Conservation (phyloP, 2,888 invertebrate genomes). For the Junonia oenone region DNA sequence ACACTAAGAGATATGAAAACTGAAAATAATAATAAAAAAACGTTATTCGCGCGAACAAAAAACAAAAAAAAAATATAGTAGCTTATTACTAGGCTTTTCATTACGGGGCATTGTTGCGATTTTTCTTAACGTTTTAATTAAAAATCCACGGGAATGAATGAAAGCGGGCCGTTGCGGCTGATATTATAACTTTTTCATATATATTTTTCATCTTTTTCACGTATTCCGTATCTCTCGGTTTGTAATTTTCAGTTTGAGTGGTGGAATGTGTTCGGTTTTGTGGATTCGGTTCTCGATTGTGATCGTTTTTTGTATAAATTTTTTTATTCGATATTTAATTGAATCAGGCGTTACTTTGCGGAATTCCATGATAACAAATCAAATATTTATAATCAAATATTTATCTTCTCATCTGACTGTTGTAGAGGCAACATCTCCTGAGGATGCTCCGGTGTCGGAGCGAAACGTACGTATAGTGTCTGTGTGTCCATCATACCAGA, state of each 20-base stretch:
- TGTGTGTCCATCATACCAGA: no score
- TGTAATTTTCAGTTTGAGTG: not conserved
- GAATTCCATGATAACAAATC: no score
- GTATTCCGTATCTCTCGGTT: not conserved
- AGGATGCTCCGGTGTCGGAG: no score
- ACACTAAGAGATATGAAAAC: no score
- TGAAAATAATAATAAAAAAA: not conserved
- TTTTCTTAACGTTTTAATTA: conserved; percentile 21
- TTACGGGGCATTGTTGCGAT: conserved; percentile 17
- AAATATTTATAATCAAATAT: no score
- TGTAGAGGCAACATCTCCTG: no score
- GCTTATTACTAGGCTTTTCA: conserved; percentile 18
- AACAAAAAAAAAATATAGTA: conserved; percentile 6
- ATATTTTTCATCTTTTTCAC: not conserved
- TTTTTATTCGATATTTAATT: no score
- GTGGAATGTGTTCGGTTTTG: not conserved
- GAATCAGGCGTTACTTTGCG: no score
- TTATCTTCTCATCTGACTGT: no score
- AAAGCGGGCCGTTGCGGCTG: not conserved
- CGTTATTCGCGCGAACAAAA: conserved; percentile 1
- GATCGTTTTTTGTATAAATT: no score
- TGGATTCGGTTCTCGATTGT: no score
- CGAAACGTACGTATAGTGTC: no score
- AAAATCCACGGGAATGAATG: conserved; percentile 11
- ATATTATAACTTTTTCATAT: not conserved